Evolutionary conservation across 2,113 vertebrate genomes (phyloP).

Genomic region (Tyrannus savana): DNA sequence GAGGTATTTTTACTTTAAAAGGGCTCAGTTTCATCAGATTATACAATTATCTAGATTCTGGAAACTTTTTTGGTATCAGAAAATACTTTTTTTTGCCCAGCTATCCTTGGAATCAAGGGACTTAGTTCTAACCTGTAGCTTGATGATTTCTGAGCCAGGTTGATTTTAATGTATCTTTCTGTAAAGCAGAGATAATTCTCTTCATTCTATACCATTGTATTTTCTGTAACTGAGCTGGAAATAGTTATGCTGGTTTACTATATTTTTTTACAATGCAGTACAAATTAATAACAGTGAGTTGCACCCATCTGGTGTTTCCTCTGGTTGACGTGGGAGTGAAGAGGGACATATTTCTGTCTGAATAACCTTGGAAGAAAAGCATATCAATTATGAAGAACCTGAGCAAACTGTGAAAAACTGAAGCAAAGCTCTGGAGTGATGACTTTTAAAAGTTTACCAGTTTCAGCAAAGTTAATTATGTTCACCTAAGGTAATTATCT

Average conservation of each 20-base stretch:
- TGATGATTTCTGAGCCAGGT: background rate
- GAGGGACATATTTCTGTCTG: background rate
- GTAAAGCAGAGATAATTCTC: background rate
- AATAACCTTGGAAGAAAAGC: constrained; percentile 40
- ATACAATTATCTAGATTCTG: background rate
- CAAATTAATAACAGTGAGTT: constrained; percentile 52
- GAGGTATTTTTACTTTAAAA: background rate
- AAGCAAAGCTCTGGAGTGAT: background rate
- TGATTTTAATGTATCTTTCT: background rate
- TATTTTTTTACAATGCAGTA: background rate
- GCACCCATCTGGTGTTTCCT: constrained; percentile 16
- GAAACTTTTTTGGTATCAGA: background rate
- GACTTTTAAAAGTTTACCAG: background rate
- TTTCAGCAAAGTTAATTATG: background rate
- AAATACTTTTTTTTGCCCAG: background rate
- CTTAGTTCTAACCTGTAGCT: background rate
- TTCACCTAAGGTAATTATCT: background rate
- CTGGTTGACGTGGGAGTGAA: constrained; percentile 9
- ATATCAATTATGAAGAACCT: constrained; percentile 46
- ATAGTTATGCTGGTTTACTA: background rate
- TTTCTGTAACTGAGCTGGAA: background rate
- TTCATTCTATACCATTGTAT: background rate
- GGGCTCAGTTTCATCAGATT: background rate
- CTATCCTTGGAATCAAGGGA: background rate
- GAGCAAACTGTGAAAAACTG: constrained; percentile 35